These are phyloP conservation scores for Apis mellifera DNA, from an alignment of 1,140 invertebrate species.

Conservation along the genomic window Amel_HAv3.1 CM009933.2:6333001-6333500, in stretches of 20 bases:
- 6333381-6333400: not conserved
- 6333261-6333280: not conserved
- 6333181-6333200: conserved; percentile 2
- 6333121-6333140: conserved; percentile 96
- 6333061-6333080: conserved; percentile 78
- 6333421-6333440: conserved; percentile 1
- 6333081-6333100: conserved; percentile 96
- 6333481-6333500: conserved; percentile 22
- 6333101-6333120: conserved; percentile 96
- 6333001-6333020: conserved; percentile 81
- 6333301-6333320: not conserved
- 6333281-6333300: not conserved
- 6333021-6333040: conserved; percentile 85
- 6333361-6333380: not conserved
- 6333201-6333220: conserved; percentile 28
- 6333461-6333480: conserved; percentile 47
- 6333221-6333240: not conserved
- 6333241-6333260: conserved; percentile 1
- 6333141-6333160: conserved; percentile 22
- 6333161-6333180: conserved; percentile 10
- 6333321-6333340: not conserved
- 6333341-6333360: not conserved
- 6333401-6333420: conserved; percentile 3
- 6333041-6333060: conserved; percentile 88
- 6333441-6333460: conserved; percentile 31